Base-by-base conservation (phyloP, 2,797 vertebrate genomes). In the Salmo trutta region DNA sequence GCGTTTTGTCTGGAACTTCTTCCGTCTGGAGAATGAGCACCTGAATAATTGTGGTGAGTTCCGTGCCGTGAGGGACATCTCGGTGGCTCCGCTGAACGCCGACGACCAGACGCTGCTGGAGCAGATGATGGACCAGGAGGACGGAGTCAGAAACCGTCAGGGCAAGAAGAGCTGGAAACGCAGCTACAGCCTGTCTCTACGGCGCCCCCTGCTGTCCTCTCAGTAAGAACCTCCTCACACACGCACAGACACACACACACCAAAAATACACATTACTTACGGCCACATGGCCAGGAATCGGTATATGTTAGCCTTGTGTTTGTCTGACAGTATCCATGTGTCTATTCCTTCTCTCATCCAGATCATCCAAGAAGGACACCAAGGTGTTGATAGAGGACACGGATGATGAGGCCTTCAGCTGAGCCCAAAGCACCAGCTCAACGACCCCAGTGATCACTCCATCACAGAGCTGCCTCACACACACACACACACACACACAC, bases 121-220 rank as follows among this genome's bases (percentile, higher is more conserved):
- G 90, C 97, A 98, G 94, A 99, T 99, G 98, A 99, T 99, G 98
- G 98, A 99, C 92, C 96, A 97, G 93, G 98, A 98, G 0, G 97
- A 98, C 0, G 97, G 97, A 0, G 96, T 99, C 3, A 92, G 95
- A 16, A 98, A 99, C 91, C 96, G 98, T 73, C 96, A 96, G 31
- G 98, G 98, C 88, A 97, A 95, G 88, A 97, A 96, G 87, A 91
- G 90, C 56, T 97, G 97, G 96, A 99, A 98, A 87, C 93, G 96
- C 79, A 97, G 94, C 88, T 95, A 97, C 93, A 98, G 96, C 84
- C 93, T 99, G 83, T 95, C 96, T 1, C 91, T 99, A 69, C 94
- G 96, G 72, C 92, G 96, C 83, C 97, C 98, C 27, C 95, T 95
- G 27, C 95, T 99, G 68, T 94, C 96, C 77, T 95, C 97, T 65